Base-by-base conservation (phyloP, 1,140 invertebrate species). In the Heterodera schachtii region DNA sequence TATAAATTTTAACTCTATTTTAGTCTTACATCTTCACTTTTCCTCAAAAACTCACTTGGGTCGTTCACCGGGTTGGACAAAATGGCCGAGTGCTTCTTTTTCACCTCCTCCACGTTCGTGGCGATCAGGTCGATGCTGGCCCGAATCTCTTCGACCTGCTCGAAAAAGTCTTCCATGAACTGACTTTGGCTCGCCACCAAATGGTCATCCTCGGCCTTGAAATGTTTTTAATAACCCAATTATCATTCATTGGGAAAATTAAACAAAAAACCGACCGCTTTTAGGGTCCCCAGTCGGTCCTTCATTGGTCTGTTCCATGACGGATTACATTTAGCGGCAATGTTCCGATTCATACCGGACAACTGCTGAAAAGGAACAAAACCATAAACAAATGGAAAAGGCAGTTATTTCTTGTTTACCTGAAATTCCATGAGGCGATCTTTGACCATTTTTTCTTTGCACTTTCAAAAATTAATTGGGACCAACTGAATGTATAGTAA, bases 61-160 rank as follows among this genome's bases (percentile, higher is more conserved):
- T 98, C 97, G 90, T 96, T 97, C 90, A 97, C 95, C 82, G 97
- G 97, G 85, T 96, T 96, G 87, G 96, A 97, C 86, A 99, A 92
- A 89, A 99, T 98, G 91, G 95, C 94, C 92, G 96, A 98, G 92
- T 99, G 97, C 93, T 98, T 98, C 93, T 97, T 98, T 93, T 98
- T 99, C 52, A 99, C 97, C 92, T 98, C 96, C 90, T 99, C 96
- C 73, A 99, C 96, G 93, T 98, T 98, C 87, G 94, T 94, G 91
- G 97, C 95, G 90, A 99, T 98, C 92, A 96, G 97, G 91, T 99
- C 96, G 93, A 99, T 97, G 94, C 97, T 98, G 91, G 96, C 95
- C 85, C 96, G 94, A 91, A 99, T 98, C 92, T 98, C 97, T 92
- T 99, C 97, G 91, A 99, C 87, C 78, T 89, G 88, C 75, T 89